Evolutionary conservation across 2,113 vertebrate species (phyloP).

Genomic region (Protobothrops mucrosquamatus): DNA sequence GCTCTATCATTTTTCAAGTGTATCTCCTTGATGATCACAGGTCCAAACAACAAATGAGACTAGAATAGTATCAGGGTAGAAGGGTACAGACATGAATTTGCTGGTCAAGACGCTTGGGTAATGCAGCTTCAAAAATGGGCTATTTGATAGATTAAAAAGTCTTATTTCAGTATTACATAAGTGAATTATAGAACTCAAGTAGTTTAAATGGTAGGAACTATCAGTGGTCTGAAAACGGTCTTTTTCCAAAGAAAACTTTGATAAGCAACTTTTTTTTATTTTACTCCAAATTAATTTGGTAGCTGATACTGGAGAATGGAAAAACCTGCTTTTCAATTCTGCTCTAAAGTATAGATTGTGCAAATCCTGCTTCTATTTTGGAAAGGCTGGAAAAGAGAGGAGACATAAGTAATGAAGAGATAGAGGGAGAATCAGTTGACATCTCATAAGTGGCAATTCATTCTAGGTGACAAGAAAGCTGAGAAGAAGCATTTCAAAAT

Average conservation of each 20-base stretch:
- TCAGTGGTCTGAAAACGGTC: not conserved
- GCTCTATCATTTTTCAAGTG: not conserved
- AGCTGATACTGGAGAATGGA: conserved; percentile 43
- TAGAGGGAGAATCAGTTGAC: too few species aligned
- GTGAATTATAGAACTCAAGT: too few species aligned
- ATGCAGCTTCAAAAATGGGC: not conserved
- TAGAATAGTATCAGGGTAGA: not conserved
- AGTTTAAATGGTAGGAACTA: not conserved
- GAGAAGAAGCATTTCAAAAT: too few species aligned
- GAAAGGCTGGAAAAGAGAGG: not conserved
- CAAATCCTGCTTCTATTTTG: conserved; percentile 44
- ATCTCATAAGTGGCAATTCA: too few species aligned
- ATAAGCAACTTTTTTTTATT: conserved; percentile 4
- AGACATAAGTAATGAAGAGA: too few species aligned
- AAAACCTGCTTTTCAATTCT: conserved; percentile 37
- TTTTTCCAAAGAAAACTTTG: conserved; percentile 12
- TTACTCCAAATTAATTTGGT: not conserved
- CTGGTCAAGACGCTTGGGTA: not conserved
- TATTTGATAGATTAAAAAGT: not conserved
- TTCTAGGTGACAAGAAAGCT: too few species aligned
- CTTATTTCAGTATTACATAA: not conserved
- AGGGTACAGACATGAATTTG: not conserved
- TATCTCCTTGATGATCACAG: not conserved
- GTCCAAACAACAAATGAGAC: not conserved
- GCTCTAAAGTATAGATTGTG: conserved; percentile 39